Conservation (phyloP, 2,113 vertebrate genomes). For the Natator depressus region DNA sequence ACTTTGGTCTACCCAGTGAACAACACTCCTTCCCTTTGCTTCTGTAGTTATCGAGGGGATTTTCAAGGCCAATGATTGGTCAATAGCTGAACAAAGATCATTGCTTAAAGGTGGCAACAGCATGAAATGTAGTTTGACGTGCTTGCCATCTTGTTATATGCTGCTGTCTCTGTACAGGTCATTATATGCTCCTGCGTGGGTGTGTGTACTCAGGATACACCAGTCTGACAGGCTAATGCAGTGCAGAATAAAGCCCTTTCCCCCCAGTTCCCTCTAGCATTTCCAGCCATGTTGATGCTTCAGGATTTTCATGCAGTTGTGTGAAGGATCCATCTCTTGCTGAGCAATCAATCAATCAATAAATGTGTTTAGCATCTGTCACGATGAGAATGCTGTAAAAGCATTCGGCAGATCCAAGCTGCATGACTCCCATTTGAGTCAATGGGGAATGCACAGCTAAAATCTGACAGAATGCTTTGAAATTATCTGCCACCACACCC, state of each 20-base stretch:
- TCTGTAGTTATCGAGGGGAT: background rate
- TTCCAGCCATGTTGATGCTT: background rate
- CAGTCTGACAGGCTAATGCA: rapidly evolving
- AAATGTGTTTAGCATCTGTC: background rate
- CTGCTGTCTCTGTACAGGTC: rapidly evolving
- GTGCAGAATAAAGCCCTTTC: background rate
- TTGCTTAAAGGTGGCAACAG: background rate
- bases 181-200: rapidly evolving
- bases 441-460: conserved; percentile 24
- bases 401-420: conserved; percentile 42
- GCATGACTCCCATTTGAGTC: conserved; percentile 40
- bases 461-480: conserved; percentile 49
- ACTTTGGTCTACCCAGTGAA: background rate
- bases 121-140: background rate
- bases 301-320: background rate
- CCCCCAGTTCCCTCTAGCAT: background rate
- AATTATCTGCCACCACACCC: background rate
- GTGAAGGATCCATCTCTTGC: background rate
- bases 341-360: background rate
- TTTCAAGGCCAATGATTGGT: background rate
- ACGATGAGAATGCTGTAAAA: conserved; percentile 5
- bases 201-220: rapidly evolving
- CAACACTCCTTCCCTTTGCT: background rate
- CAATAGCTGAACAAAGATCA: background rate
- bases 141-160: background rate